Conservation (phyloP, 2,797 vertebrate genomes). For the Siniperca obscura region DNA sequence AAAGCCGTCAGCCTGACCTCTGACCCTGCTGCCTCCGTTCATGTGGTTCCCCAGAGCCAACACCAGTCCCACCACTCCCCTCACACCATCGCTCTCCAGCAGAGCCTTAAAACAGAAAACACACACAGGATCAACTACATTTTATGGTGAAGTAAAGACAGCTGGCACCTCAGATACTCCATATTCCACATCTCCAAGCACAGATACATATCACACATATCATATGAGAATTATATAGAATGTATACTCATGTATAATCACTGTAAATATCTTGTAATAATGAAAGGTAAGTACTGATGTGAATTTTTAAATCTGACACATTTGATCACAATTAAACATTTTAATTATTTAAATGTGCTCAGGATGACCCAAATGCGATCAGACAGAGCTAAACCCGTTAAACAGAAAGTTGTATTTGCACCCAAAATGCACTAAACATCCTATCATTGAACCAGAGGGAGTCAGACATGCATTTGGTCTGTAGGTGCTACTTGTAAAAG, state of each 20-base stretch:
- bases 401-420: no score
- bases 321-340: background rate
- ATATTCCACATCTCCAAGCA: background rate
- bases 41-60: slow-evolving; percentile 97
- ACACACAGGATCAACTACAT: background rate
- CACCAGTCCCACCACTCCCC: slow-evolving; percentile 91
- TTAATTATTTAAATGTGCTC: background rate
- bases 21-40: slow-evolving; percentile 94
- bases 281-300: background rate
- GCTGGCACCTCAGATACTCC: background rate
- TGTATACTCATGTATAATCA: background rate
- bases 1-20: slow-evolving; percentile 97
- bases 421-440: no score
- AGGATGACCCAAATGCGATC: no score
- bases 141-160: background rate
- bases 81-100: slow-evolving; percentile 86
- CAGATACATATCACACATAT: background rate
- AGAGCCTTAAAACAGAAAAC: slow-evolving; percentile 82
- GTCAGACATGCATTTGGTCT: background rate
- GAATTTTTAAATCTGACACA: background rate
- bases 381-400: no score
- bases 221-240: background rate
- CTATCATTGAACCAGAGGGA: no score
- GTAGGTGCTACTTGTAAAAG: no score
- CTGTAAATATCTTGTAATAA: background rate